Evolutionary conservation across 2,888 invertebrate species (phyloP).

Genomic region (Strigamia maritima): DNA sequence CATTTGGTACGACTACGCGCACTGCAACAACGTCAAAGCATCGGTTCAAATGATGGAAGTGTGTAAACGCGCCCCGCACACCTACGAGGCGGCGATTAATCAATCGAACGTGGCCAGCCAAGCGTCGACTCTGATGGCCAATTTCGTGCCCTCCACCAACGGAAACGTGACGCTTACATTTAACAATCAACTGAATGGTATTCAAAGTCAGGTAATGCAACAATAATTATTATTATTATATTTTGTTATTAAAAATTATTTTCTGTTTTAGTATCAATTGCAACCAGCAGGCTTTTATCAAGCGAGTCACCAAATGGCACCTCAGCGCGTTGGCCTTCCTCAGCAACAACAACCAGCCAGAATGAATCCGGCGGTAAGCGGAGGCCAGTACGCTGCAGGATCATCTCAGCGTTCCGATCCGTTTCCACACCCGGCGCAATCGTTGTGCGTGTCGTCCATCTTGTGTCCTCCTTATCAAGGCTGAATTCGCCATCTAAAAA

Average conservation of each 20-base stretch:
- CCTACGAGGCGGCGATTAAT: conserved; percentile 55
- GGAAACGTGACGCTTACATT: conserved; percentile 89
- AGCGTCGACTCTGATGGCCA: conserved; percentile 61
- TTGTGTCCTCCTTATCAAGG: conserved; percentile 80
- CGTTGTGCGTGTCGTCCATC: conserved; percentile 89
- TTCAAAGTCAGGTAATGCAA: conserved; percentile 53
- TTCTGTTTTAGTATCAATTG: conserved; percentile 68
- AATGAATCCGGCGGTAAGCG: conserved; percentile 47
- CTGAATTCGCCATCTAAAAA: conserved; percentile 69
- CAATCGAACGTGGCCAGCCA: conserved; percentile 54
- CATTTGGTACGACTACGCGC: conserved; percentile 94
- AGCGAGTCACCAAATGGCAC: conserved; percentile 47
- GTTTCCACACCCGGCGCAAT: conserved; percentile 63
- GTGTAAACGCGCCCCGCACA: conserved; percentile 59
- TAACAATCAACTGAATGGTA: conserved; percentile 62
- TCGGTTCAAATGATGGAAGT: conserved; percentile 97
- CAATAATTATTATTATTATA: too few relatives aligned
- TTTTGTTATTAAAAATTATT: conserved; percentile 49
- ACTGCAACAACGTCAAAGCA: conserved; percentile 94
- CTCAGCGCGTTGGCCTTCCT: conserved; percentile 44
- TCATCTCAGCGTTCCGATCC: conserved; percentile 58
- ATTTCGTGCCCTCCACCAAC: conserved; percentile 72
- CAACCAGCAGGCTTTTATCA: conserved; percentile 57
- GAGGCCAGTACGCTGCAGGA: conserved; percentile 49
- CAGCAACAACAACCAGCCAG: conserved; percentile 44